Evolutionary conservation across 2,113 vertebrate species (phyloP), one percentile per base, ranked within the genome.

Genomic region (Polypterus senegalus): DNA sequence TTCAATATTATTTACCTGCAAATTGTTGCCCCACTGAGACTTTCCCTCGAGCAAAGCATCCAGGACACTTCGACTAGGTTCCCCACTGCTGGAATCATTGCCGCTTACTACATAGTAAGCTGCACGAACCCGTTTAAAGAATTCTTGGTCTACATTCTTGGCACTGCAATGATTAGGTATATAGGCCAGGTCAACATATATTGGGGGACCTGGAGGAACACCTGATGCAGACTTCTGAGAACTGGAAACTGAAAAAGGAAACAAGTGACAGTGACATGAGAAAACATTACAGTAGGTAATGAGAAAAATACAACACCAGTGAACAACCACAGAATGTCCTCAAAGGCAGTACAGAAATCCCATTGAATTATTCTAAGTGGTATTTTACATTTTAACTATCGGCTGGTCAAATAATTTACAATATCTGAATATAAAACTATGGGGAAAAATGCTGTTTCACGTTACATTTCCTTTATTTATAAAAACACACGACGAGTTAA

Each of bases 131-230:
- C 92, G 85, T 66, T 86, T 93, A 81, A 99, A 99, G 79, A 97
- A 99, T 76, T 97, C 96, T 3, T 87, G 89, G 66, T 97, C 96
- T 5, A 93, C 89, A 61, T 96, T 99, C 82, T 99, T 99, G 62
- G 90, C 90, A 47, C 91, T 99, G 82, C 96, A 98, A 60, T 99
- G 96, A 77, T 99, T 99, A 49, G 96, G 96, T 75, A 99, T 89
- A 72, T 99, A 99, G 54, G 96, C 93, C 73, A 99, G 75, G 79
- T 99, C 96, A 71, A 99, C 91, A 1, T 97, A 99, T 58, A 98
- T 86, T 0, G 95, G 90, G 10, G 87, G 73, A 2, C 91, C 90
- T 9, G 86, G 48, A 70, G 85, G 76, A 59, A 75, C 68, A 46
- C 71, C 67, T 7, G 81, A 73, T 62, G 76, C 74, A 4, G 81